A percentile compares a stretch with the other conserved stretches of the same genome.
These are phyloP conservation scores for Antitype chi DNA, from an alignment of 2,888 invertebrate species.

Conservation along the genomic window DNA sequence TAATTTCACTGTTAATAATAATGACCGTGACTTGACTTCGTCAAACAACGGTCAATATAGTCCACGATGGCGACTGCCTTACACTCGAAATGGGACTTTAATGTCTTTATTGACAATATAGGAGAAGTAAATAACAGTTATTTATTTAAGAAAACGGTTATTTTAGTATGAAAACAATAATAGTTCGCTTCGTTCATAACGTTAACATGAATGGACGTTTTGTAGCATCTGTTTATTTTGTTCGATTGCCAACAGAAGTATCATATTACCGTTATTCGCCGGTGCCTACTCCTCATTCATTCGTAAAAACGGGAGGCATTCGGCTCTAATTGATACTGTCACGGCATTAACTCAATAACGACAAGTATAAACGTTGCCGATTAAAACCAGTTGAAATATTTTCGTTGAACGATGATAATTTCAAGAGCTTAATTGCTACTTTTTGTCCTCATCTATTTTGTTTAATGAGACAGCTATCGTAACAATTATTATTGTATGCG, in stretches of 20 bases:
- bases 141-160: conserved; percentile 26
- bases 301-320: conserved; percentile 43
- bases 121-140: conserved; percentile 18
- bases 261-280: conserved; percentile 42
- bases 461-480: conserved; percentile 3
- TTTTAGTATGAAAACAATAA: conserved; percentile 18
- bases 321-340: conserved; percentile 66
- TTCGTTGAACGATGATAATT: conserved; percentile 35
- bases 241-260: conserved; percentile 44
- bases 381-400: conserved; percentile 40
- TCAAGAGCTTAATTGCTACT: conserved; percentile 19
- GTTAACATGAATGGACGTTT: conserved; percentile 34
- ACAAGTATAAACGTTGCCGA: conserved; percentile 55
- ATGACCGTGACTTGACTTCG: background rate
- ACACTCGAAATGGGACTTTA: background rate
- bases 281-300: conserved; percentile 40
- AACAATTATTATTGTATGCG: background rate
- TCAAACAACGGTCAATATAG: background rate
- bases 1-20: conserved; percentile 2
- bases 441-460: conserved; percentile 13
- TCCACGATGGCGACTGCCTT: too few species aligned
- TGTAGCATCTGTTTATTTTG: conserved; percentile 40
- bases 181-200: conserved; percentile 12
- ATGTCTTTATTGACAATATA: conserved; percentile 8
- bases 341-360: conserved; percentile 59